Evolutionary conservation across 2,113 vertebrate species (phyloP).

Genomic region (Peromyscus polionotus): DNA sequence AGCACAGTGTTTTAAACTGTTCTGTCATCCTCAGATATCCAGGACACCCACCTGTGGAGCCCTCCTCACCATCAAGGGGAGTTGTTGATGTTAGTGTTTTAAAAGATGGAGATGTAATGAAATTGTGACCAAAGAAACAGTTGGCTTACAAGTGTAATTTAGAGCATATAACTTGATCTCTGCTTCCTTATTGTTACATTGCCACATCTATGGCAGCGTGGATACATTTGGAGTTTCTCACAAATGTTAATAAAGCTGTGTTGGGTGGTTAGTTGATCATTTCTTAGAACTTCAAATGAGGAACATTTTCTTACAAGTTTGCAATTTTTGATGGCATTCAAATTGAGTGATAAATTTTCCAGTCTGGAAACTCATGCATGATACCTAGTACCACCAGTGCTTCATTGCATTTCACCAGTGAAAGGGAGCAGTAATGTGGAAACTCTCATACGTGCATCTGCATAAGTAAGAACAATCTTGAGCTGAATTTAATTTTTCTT

Average conservation of each 20-base stretch:
- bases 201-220: background rate
- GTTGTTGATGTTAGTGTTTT: background rate
- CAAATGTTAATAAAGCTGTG: background rate
- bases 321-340: background rate
- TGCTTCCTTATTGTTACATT: conserved; percentile 29
- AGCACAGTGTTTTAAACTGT: background rate
- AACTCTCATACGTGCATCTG: background rate
- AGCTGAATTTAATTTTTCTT: conserved; percentile 13
- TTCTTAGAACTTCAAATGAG: conserved; percentile 45
- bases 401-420: background rate
- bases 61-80: background rate
- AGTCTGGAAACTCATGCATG: background rate
- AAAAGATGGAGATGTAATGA: background rate
- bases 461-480: background rate
- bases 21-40: background rate
- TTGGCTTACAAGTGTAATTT: conserved; percentile 1
- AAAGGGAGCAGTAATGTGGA: background rate
- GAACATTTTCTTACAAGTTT: conserved; percentile 36
- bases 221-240: background rate
- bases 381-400: rapidly evolving
- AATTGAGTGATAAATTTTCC: conserved; percentile 39
- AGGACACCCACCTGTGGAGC: too few relatives aligned
- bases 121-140: conserved; percentile 26
- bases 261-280: background rate
- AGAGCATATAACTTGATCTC: conserved; percentile 27